Evolutionary conservation across 1,140 invertebrate genomes (phyloP).

Genomic region (Pseudomyrmex gracilis): DNA sequence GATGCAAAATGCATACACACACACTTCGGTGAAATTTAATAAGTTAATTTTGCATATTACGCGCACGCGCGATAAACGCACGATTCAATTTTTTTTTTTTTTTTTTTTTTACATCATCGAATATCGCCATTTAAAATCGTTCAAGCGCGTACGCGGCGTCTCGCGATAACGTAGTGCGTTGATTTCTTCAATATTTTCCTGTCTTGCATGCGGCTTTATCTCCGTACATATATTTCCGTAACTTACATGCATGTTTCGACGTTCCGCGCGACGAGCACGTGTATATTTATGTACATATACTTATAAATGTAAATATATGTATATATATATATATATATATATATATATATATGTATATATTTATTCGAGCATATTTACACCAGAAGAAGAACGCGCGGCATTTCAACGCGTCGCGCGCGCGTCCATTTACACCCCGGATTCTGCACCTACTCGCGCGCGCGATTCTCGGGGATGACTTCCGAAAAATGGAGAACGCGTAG

Average conservation of each 20-base stretch:
- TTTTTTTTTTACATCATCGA: constrained; percentile 25
- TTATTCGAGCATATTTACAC: constrained; percentile 53
- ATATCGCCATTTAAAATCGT: constrained; percentile 45
- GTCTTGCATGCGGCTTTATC: constrained; percentile 2
- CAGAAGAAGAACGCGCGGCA: constrained; percentile 22
- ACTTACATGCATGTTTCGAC: constrained; percentile 5
- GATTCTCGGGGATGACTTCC: constrained; percentile 59
- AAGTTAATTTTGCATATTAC: too few relatives aligned
- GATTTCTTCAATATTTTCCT: constrained; percentile 63
- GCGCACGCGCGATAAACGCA: too few relatives aligned
- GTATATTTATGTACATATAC: not conserved
- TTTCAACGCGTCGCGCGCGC: constrained; percentile 29
- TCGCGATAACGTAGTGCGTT: constrained; percentile 59
- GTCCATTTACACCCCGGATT: constrained; percentile 60
- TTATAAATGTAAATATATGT: not conserved
- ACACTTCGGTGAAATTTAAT: too few relatives aligned
- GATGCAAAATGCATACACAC: too few relatives aligned
- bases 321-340: not conserved
- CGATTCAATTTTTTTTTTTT: not conserved
- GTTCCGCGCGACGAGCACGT: constrained; percentile 1
- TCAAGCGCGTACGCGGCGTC: constrained; percentile 44
- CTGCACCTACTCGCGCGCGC: constrained; percentile 8
- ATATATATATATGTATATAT: constrained; percentile 11
- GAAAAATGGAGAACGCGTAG: constrained; percentile 29
- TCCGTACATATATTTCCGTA: not conserved